phyloP scores from a whole-genome alignment of 2,113 vertebrate species.

The Arenaria interpres region DNA sequence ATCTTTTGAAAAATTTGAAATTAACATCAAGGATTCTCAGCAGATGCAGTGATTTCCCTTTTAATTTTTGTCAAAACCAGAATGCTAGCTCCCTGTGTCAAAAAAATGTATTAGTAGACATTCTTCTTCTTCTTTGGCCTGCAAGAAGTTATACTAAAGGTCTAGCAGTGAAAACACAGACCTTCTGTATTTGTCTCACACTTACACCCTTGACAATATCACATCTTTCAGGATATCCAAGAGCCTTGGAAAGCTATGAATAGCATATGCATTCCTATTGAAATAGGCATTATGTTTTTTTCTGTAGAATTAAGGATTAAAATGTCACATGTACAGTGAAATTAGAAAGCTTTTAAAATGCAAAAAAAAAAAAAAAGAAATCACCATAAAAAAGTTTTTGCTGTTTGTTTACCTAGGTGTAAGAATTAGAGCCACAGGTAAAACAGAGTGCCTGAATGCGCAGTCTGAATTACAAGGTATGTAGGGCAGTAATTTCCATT shows the following conservation, averaged over 20 bases:
- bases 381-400: background rate
- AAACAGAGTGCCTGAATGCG: background rate
- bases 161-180: background rate
- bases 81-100: background rate
- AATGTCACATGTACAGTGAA: rapidly evolving
- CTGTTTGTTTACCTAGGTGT: background rate
- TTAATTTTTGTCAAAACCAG: background rate
- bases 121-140: background rate
- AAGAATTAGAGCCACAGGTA: background rate
- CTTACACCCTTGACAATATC: background rate
- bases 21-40: background rate
- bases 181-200: background rate
- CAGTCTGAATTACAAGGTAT: too few relatives aligned
- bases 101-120: background rate
- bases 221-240: background rate
- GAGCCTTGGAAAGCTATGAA: background rate
- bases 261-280: background rate
- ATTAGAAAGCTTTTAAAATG: background rate
- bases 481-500: background rate
- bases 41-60: background rate
- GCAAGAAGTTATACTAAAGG: background rate
- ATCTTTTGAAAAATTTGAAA: background rate
- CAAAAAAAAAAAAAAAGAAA: background rate
- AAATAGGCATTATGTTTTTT: background rate
- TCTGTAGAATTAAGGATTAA: background rate